Evolutionary conservation across 2,797 vertebrate species (phyloP).

Genomic region (Chiloscyllium punctatum): DNA sequence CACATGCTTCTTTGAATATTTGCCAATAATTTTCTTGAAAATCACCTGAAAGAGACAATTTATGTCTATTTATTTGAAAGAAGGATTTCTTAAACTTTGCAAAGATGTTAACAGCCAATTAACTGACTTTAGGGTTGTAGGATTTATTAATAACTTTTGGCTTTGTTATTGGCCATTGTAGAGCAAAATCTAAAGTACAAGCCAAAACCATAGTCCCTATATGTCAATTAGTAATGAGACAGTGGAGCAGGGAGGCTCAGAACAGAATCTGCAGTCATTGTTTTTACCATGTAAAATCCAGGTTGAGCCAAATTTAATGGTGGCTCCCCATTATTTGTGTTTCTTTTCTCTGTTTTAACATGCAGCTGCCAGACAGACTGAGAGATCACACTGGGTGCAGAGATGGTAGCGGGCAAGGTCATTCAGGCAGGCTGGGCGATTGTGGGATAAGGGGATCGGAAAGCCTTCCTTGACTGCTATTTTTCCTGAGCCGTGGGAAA

Average conservation of each 20-base stretch:
- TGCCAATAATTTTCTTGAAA: background rate
- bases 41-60: background rate
- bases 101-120: background rate
- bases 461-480: background rate
- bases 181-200: background rate
- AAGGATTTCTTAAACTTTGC: background rate
- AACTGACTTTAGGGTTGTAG: background rate
- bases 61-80: background rate
- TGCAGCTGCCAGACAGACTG: background rate
- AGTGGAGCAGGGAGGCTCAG: background rate
- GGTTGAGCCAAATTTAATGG: background rate
- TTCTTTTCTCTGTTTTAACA: background rate
- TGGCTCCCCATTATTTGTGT: background rate
- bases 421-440: background rate
- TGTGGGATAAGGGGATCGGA: background rate
- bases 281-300: background rate
- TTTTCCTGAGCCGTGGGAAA: background rate
- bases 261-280: too few relatives aligned
- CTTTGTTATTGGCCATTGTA: background rate
- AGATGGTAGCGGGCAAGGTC: background rate
- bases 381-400: background rate
- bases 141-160: background rate
- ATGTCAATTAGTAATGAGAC: background rate
- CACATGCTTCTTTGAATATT: background rate
- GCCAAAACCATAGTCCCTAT: background rate